Base-by-base conservation (phyloP, 2,888 invertebrate genomes). In the Opisthograptis luteolata region DNA sequence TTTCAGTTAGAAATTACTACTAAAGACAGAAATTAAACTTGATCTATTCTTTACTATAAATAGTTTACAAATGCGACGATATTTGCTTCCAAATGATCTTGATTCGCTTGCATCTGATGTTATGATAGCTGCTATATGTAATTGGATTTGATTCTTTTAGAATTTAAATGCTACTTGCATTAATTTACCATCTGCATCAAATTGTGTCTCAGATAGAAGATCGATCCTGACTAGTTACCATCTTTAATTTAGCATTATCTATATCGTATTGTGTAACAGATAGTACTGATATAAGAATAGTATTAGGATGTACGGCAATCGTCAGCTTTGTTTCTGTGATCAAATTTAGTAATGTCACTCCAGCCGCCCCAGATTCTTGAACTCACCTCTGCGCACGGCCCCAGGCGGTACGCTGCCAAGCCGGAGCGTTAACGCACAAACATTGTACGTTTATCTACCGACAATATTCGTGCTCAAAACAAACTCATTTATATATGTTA, bases 301-400 rank as follows among this genome's bases (percentile, higher is more conserved):
- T 39, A 39, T 27, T 36, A 39, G 39, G 19, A 31, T 45, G 35
- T 43, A 47, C 73, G 76, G 76, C 73, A 81, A 81, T 79, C 75
- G 32, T 20, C 27, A 78, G 82, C 80, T 84, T 84, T 87, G 85
- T 87, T 82, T 73, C 77, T 69, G 73, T 68, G 83, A 85, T 88
- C 86, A 86, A 87, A 89, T 87, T 87, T 89, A 89, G 87, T 88
- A 84, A 81, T 88, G 89, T 88, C 88, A 87, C 86, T 90, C 89
- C 89, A 90, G 89, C 64, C 87, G 89, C 75, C 87, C 87, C 84
- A 87, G 84, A 87, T 89, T 85, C 85, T 36, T 68, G 75, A 70
- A 75, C 83, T 80, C 73, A 81, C 81, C 79, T 83, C 76, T 90
- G 89, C 89, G 80, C 89, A 90, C 89, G 89, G 89, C 89, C 79